These are phyloP conservation scores for Periphyllus acericola DNA, from an alignment of 2,888 invertebrate genomes.

Conservation along the genomic window DNA sequence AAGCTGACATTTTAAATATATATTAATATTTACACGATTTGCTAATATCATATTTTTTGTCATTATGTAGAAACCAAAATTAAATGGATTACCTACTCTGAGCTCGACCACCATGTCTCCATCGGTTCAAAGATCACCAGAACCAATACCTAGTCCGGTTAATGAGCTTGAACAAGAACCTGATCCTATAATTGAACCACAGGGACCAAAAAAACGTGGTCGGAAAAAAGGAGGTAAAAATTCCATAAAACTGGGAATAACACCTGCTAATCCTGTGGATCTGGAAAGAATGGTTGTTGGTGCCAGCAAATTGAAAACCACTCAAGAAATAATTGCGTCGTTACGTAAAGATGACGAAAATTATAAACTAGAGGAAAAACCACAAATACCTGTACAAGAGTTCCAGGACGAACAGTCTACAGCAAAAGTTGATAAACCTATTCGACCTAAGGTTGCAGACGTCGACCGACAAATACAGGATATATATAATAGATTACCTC, in stretches of 20 bases:
- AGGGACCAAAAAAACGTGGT: slow-evolving; percentile 70
- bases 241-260: slow-evolving; percentile 70
- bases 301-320: slow-evolving; percentile 72
- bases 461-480: slow-evolving; percentile 56
- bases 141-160: slow-evolving; percentile 56
- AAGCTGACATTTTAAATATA: neutral
- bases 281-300: slow-evolving; percentile 56
- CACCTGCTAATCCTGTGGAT: slow-evolving; percentile 61
- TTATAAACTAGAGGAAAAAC: slow-evolving; percentile 56
- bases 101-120: slow-evolving; percentile 44
- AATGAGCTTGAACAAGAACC: slow-evolving; percentile 59
- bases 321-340: slow-evolving; percentile 72
- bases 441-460: slow-evolving; percentile 53
- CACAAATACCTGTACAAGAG: slow-evolving; percentile 51
- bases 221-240: slow-evolving; percentile 70
- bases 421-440: slow-evolving; percentile 56
- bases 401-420: slow-evolving; percentile 49
- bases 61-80: slow-evolving; percentile 55
- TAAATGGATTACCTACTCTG: slow-evolving; percentile 54
- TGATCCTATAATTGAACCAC: slow-evolving; percentile 63
- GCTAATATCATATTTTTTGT: neutral
- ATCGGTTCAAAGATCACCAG: slow-evolving; percentile 57
- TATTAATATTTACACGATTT: neutral
- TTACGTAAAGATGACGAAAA: slow-evolving; percentile 58
- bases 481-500: slow-evolving; percentile 70